Percentiles rank a stretch among this genome's conserved stretches.
Evolutionary conservation across 2,888 invertebrate species (phyloP).

Genomic region (Catocala nupta): DNA sequence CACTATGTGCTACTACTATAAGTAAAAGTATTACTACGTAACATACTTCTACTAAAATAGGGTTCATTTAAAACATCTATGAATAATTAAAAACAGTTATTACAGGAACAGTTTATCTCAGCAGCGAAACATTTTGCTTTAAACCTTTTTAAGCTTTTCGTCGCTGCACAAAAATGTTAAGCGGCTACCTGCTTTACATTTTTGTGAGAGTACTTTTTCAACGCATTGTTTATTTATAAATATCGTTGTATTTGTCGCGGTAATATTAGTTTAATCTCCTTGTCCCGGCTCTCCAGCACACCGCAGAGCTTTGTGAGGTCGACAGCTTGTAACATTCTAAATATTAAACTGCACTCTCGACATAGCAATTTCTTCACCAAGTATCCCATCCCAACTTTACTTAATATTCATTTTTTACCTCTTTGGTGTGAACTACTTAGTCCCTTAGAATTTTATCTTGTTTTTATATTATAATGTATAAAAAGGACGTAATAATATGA

Average conservation of each 20-base stretch:
- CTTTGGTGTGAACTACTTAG: conserved; percentile 48
- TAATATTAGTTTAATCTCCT: conserved; percentile 41
- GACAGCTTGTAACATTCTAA: conserved; percentile 53
- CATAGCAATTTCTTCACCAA: conserved; percentile 48
- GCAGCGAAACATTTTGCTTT: neutral
- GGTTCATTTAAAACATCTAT: neutral
- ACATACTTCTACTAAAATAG: too few species aligned
- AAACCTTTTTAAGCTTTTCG: neutral
- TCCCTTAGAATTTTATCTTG: conserved; percentile 21
- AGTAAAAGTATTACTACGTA: too few species aligned
- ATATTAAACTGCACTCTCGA: conserved; percentile 54
- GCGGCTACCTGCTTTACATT: neutral
- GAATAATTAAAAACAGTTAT: neutral
- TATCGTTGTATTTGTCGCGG: conserved; percentile 21
- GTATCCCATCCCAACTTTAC: conserved; percentile 44
- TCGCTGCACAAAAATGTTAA: neutral
- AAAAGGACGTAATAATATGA: too few species aligned
- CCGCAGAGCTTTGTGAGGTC: conserved; percentile 43
- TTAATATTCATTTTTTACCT: conserved; percentile 52
- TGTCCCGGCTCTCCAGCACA: conserved; percentile 22
- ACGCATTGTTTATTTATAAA: conserved; percentile 8
- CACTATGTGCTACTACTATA: too few species aligned
- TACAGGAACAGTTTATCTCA: neutral
- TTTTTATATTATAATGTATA: too few species aligned
- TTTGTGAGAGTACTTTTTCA: conserved; percentile 1